Evolutionary conservation across 1,140 invertebrate genomes (phyloP), one percentile per base, ranked within the genome.

Genomic region (Atopsyche davidsoni): DNA sequence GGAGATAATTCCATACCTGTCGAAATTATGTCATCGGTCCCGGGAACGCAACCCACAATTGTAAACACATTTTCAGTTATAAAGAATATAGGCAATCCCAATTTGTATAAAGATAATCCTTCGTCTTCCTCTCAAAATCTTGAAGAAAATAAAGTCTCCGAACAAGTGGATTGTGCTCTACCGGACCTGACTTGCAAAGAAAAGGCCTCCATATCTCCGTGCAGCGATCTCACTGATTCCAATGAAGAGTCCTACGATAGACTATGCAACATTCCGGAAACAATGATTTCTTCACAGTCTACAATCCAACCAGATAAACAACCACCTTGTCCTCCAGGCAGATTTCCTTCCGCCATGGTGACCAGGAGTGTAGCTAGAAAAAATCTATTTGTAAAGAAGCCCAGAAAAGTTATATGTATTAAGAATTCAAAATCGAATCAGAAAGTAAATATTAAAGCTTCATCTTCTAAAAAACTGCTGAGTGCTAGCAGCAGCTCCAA

Each of bases 111-210:
- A 59, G 65, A 68, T 17, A 45, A 43, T 19, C 49, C 46, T 17
- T 16, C 38, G 7, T 9, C 10, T 6, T 14, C 36, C 17, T 41
- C 19, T 7, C 23, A 35, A 23, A 43, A 42, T 16, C 19, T 19
- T 13, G 51, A 55, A 47, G 41, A 60, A 31, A 64, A 66, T 53
- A 63, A 52, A 54, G 68, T 69, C 58, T 58, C 69, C 40, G 65
- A 69, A 18, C 61, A 60, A 19, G 69, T 72, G 22, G 68, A 60
- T 49, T 68, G 64, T 56, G 63, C 67, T 14, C 62, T 73, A 23
- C 69, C 69, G 45, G 70, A 74, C 58, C 61, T 73, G 41, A 73
- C 70, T 48, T 73, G 69, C 53, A 72, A 73, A 57, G 69, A 74
- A 47, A 74, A 74, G 46, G 65, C 69, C 23, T 72, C 70, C 9